Percentiles rank a stretch among this genome's conserved stretches.
phyloP scores from a whole-genome alignment of 2,888 invertebrate species.

The Polymixis flavicincta region DNA sequence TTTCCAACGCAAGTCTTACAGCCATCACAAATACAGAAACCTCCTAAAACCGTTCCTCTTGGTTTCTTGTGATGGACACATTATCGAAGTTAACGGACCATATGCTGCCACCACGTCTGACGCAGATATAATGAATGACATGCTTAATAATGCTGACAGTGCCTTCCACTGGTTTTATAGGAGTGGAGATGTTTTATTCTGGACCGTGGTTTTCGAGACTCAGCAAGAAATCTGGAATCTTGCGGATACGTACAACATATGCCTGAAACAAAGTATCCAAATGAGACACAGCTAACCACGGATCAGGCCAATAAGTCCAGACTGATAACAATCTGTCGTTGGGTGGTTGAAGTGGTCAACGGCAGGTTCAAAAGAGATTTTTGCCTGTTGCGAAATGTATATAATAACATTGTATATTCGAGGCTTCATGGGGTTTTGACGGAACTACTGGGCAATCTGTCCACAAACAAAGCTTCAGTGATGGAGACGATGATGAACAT shows the following conservation, averaged over 20 bases:
- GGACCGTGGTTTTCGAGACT: background rate
- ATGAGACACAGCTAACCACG: too few relatives aligned
- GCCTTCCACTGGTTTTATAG: background rate
- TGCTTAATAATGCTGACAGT: background rate
- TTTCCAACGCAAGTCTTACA: background rate
- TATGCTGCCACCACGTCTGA: background rate
- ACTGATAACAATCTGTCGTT: too few relatives aligned
- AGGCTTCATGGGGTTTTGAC: too few relatives aligned
- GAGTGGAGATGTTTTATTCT: background rate
- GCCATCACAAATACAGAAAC: background rate
- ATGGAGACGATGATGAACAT: too few relatives aligned
- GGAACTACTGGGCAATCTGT: too few relatives aligned
- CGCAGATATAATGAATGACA: background rate
- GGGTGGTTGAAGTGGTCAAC: too few relatives aligned
- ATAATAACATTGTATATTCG: too few relatives aligned
- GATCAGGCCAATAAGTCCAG: too few relatives aligned
- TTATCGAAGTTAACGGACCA: background rate
- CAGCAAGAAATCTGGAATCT: background rate
- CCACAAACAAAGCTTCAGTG: too few relatives aligned
- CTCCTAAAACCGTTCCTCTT: background rate
- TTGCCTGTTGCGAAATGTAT: too few relatives aligned
- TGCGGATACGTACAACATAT: background rate
- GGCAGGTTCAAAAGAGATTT: too few relatives aligned
- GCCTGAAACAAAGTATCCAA: too few relatives aligned
- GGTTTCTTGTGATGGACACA: background rate